A percentile compares a stretch with the other conserved stretches of the same genome.
These are phyloP conservation scores for Spongia lamella DNA, from an alignment of 37 sponge, comb jelly and placozoan species.

Conservation along the genomic window DNA sequence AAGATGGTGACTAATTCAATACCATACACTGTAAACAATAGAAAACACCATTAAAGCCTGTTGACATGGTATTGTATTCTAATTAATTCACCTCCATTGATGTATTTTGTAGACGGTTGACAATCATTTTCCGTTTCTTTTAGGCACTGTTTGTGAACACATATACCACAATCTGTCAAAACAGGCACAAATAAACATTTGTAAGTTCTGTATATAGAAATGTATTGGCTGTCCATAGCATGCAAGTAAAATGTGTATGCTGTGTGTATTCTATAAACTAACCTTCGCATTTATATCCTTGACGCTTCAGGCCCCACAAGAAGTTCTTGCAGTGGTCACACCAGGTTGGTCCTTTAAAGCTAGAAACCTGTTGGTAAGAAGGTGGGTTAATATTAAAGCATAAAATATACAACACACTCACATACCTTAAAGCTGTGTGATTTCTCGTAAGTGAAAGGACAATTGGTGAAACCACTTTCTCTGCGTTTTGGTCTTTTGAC, in stretches of 20 bases:
- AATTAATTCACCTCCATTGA: conserved; percentile 49
- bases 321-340: conserved; percentile 80
- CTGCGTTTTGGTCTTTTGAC: too few species aligned
- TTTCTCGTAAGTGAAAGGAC: too few species aligned
- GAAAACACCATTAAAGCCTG: not conserved
- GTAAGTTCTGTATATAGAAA: not conserved
- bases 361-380: not conserved
- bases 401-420: too few species aligned
- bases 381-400: too few species aligned
- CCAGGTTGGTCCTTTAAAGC: conserved; percentile 58
- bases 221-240: too few species aligned
- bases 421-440: too few species aligned
- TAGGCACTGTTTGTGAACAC: conserved; percentile 68
- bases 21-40: conserved; percentile 56
- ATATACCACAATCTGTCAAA: conserved; percentile 61
- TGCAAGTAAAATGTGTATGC: too few species aligned
- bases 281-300: conserved; percentile 66
- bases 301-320: conserved; percentile 70
- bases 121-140: conserved; percentile 44
- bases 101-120: conserved; percentile 43
- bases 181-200: not conserved
- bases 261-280: not conserved
- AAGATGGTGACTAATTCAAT: conserved; percentile 61
- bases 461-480: too few species aligned
- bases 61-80: not conserved